Evolutionary conservation across 2,888 invertebrate species (phyloP).

Genomic region (Candidula unifasciata): DNA sequence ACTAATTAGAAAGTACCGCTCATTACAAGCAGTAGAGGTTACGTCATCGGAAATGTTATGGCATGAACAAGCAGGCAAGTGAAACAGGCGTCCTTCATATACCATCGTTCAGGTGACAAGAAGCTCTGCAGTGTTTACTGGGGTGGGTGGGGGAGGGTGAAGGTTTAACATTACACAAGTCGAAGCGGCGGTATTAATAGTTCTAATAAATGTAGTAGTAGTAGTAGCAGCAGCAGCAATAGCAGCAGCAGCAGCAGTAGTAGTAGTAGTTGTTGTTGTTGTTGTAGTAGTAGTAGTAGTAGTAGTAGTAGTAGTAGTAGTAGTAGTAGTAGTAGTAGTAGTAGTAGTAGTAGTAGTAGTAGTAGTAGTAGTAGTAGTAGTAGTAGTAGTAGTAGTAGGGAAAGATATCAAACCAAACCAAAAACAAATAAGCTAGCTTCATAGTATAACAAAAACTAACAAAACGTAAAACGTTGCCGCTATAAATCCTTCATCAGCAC

Average conservation of each 20-base stretch:
- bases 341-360: conserved; percentile 31
- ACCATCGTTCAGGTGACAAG: too few species aligned
- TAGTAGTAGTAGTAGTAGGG: conserved; percentile 9
- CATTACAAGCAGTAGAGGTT: too few species aligned
- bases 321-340: conserved; percentile 29
- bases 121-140: too few species aligned
- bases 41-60: too few species aligned
- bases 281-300: conserved; percentile 27
- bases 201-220: not conserved
- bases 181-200: not conserved
- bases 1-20: too few species aligned
- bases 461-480: too few species aligned
- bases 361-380: conserved; percentile 31
- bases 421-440: not conserved
- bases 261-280: conserved; percentile 21
- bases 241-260: conserved; percentile 12
- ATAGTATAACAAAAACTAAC: too few species aligned
- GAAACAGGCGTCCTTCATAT: too few species aligned
- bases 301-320: conserved; percentile 33
- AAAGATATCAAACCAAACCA: too few species aligned
- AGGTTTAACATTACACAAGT: not conserved
- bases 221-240: conserved; percentile 18
- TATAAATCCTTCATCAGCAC: too few species aligned
- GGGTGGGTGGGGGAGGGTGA: too few species aligned
- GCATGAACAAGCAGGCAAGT: too few species aligned